Percentiles rank a stretch among this genome's conserved stretches.
Evolutionary conservation across 1,140 invertebrate genomes (phyloP).

Genomic region (Metopolophium dirhodum): DNA sequence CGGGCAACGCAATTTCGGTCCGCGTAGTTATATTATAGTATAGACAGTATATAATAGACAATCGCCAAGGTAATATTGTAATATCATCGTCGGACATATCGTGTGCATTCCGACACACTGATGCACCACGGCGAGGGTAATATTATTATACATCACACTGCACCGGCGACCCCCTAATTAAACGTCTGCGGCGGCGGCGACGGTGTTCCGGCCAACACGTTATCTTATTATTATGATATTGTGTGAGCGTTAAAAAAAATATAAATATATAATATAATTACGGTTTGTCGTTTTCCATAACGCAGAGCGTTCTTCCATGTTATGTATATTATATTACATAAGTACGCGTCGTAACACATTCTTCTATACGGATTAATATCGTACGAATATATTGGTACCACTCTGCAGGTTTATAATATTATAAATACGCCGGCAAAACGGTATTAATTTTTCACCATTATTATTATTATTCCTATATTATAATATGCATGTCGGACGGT

Average conservation of each 20-base stretch:
- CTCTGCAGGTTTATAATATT: background rate
- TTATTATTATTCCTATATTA: conserved; percentile 3
- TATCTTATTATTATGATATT: background rate
- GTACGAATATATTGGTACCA: background rate
- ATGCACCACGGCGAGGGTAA: background rate
- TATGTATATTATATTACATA: background rate
- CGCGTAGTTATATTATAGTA: background rate
- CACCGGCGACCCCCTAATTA: background rate
- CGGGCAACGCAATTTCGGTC: background rate
- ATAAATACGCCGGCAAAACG: background rate
- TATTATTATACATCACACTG: background rate
- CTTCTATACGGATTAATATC: background rate
- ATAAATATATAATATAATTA: conserved; percentile 2
- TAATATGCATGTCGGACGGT: background rate
- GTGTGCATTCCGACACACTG: background rate
- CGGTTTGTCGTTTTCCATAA: background rate
- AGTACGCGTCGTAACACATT: background rate
- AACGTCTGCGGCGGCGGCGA: background rate
- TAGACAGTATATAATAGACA: background rate
- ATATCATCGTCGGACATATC: background rate
- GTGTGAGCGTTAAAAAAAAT: background rate
- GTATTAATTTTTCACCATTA: conserved; percentile 5
- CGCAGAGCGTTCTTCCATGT: background rate
- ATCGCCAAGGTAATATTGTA: background rate
- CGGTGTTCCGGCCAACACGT: background rate